phyloP scores from a whole-genome alignment of 2,797 vertebrate species.

The Sardinella longiceps region DNA sequence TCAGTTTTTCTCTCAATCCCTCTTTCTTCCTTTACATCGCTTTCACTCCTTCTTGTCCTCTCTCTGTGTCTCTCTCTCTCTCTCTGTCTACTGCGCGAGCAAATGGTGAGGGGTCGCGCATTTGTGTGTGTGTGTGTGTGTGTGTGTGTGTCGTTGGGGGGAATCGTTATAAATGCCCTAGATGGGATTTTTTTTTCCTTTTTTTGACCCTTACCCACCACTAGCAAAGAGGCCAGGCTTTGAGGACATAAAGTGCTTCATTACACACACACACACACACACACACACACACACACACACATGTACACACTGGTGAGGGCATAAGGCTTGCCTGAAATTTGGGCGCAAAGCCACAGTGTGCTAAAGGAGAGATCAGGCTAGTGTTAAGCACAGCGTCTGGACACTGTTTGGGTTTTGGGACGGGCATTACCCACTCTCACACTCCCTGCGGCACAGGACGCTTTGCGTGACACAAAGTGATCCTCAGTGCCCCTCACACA shows the following conservation, averaged over 20 bases:
- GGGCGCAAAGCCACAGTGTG: constrained; percentile 58
- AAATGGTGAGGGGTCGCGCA: too few relatives aligned
- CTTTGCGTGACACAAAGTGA: constrained; percentile 33
- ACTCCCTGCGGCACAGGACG: constrained; percentile 19
- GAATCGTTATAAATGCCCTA: constrained; percentile 43
- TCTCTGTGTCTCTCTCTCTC: background rate
- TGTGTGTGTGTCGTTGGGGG: too few relatives aligned
- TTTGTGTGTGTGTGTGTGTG: too few relatives aligned
- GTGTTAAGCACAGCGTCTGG: constrained; percentile 54
- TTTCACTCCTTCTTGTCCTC: too few relatives aligned
- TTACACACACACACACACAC: constrained; percentile 26
- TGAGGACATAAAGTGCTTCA: constrained; percentile 46
- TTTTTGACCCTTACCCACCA: constrained; percentile 43
- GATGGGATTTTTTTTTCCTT: constrained; percentile 52
- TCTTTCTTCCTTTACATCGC: too few relatives aligned
- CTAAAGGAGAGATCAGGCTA: constrained; percentile 43
- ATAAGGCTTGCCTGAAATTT: constrained; percentile 46
- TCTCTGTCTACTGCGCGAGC: too few relatives aligned
- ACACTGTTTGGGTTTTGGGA: constrained; percentile 56
- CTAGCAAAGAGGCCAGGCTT: constrained; percentile 33
- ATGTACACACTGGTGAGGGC: background rate
- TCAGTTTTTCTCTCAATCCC: too few relatives aligned
- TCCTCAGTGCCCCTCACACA: background rate
- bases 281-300: too few relatives aligned
- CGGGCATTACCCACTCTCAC: constrained; percentile 56